Evolutionary conservation across 2,113 vertebrate genomes (phyloP), one percentile per base, ranked within the genome.

Genomic region (Salvelinus fontinalis): DNA sequence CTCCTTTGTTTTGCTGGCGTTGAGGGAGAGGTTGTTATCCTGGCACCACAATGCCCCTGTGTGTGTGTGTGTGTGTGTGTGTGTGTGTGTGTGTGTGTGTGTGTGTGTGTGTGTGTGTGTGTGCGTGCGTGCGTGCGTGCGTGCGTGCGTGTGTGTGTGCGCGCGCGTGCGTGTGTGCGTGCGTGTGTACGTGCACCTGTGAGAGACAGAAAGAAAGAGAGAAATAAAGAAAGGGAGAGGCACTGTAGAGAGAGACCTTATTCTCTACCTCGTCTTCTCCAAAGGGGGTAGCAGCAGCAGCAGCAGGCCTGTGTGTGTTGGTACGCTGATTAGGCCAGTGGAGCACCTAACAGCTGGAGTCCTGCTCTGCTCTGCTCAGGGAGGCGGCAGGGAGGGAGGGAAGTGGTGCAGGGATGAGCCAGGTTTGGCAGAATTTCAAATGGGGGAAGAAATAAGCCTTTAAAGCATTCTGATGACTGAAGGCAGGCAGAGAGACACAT

Each of bases 261-360:
- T 49, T 74, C 51, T 54, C 16, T 18, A 16, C 51, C 51, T 54
- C 12, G 4, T 16, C 51, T 54, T 54, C 51, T 54, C 51, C 16
- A 54, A 54, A 18, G 39, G 39, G 8, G 39, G 39, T 44, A 44
- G 51, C 39, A 70, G n/a, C 74, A 68, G n/a, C 49, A 48, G 70
- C 59, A 75, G 73, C 20, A 34, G n/a, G 65, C 64, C 39, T 44
- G 39, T 44, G 67, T 68, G 70, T 79, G 82, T 84, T 81, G 74
- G 79, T 54, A 24, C 70, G 64, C 77, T 84, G 77, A 81, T 81
- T 82, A 71, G 14, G 34, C 62, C 60, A 79, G 62, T 75, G 44
- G 60, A 72, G 70, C 62, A 70, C 71, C 39, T 69, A 74, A 82
- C 77, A 82, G 75, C 83, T 82, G 79, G 77, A 72, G 80, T 39